A percentile compares a stretch with the other conserved stretches of the same genome.
These are phyloP conservation scores for Pollenia amentaria DNA, from an alignment of 2,888 invertebrate species.

Conservation along the genomic window DNA sequence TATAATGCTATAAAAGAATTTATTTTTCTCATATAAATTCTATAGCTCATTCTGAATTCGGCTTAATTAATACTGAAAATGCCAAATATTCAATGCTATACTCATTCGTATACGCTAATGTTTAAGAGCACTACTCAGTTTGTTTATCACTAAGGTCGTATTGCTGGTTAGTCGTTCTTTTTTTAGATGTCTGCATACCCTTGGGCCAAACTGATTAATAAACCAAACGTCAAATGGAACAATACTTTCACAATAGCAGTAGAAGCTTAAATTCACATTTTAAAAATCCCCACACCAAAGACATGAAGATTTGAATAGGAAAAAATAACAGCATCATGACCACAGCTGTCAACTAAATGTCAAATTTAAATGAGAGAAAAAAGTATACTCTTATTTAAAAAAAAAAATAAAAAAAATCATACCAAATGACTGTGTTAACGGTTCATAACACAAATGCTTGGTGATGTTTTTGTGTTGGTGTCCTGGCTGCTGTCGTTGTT, in stretches of 20 bases:
- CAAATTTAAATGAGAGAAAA: constrained; percentile 79
- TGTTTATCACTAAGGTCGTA: constrained; percentile 66
- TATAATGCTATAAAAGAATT: too few relatives aligned
- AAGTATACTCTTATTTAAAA: constrained; percentile 13
- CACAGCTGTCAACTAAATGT: constrained; percentile 83
- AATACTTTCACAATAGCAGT: constrained; percentile 75
- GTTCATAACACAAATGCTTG: constrained; percentile 75
- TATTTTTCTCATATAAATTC: too few relatives aligned
- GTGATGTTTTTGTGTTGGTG: constrained; percentile 42
- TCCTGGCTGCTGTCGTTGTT: constrained; percentile 34
- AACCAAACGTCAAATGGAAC: constrained; percentile 84
- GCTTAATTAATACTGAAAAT: not conserved
- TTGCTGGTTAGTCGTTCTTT: constrained; percentile 57
- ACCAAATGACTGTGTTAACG: constrained; percentile 74
- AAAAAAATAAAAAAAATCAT: constrained; percentile 38
- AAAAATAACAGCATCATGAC: constrained; percentile 73
- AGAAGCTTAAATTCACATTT: constrained; percentile 62
- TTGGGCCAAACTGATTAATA: constrained; percentile 84
- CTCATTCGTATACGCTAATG: not conserved
- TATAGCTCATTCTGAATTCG: not conserved
- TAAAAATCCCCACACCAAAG: constrained; percentile 45
- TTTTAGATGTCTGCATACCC: constrained; percentile 72
- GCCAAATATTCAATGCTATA: not conserved
- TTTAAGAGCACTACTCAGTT: constrained; percentile 19
- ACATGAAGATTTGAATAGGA: constrained; percentile 57